Base-by-base conservation (phyloP, 2,888 invertebrate species). In the Penaeus monodon region DNA sequence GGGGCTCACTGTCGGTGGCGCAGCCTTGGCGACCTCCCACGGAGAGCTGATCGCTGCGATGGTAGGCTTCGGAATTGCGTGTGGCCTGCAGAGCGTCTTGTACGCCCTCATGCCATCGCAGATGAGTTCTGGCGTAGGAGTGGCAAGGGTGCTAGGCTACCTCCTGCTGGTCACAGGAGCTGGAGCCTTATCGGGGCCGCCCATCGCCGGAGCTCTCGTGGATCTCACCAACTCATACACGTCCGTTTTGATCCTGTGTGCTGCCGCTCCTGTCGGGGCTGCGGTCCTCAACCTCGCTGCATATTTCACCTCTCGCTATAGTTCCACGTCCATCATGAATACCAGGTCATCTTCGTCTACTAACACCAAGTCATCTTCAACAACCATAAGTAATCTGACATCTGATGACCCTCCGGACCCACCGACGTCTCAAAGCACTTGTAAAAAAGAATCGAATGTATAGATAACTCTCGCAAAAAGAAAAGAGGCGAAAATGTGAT, bases 121-220 rank as follows among this genome's bases (percentile, higher is more conserved):
- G 33, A 65, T 91, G 22, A 90, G 84, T 70, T 90, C 90, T 17
- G 85, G 88, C 12, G 78, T 83, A 22, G 88, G 88, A 20, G 84
- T 91, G 64, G 88, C 88, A 22, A 63, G 84, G 33, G 89, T 90
- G 8, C 90, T 91, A 66, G 91, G 91, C 7, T 90, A 89, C 78
- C 83, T 90, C 33, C 86, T 91, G 63, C 89, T 91, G 49, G 88
- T 90, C 63, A 86, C 90, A 84, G 91, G 91, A 33, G 49, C 90
- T 8, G 91, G 91, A 68, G 88, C 90, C n/a, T 84, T 91, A 17
- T 64, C 88, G 38, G 91, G 91, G 38, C 90, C 91, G 27, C 91
- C 91, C 1, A 14, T 90, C 14, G 91, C 90, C 81, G 91, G 91
- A 22, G 44, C 68, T 17, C 29, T 89, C 29, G 89, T 87, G n/a